These are phyloP conservation scores for Nasua narica DNA, from an alignment of 2,797 vertebrate genomes.

Conservation along the genomic window DNA sequence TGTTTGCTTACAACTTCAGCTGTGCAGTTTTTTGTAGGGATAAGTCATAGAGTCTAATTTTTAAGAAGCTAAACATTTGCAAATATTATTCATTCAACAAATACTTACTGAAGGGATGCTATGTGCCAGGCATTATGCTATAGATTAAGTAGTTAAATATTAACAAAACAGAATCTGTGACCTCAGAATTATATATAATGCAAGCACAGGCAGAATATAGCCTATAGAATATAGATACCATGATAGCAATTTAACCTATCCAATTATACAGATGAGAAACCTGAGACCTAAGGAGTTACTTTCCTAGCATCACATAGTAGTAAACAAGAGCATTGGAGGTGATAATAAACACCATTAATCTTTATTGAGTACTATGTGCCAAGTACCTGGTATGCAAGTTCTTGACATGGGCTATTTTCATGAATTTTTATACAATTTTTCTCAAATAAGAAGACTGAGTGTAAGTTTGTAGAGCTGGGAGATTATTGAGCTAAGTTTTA, in stretches of 20 bases:
- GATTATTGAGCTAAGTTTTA: neutral
- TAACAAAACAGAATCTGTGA: neutral
- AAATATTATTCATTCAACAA: conserved; percentile 27
- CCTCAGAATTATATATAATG: neutral
- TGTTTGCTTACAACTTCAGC: neutral
- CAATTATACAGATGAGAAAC: neutral
- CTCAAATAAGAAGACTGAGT: neutral
- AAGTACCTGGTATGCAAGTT: neutral
- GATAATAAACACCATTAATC: neutral
- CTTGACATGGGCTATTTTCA: neutral
- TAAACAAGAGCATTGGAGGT: neutral
- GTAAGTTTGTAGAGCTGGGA: neutral
- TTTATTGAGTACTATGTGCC: neutral
- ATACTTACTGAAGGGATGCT: neutral
- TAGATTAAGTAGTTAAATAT: neutral
- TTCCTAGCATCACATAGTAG: neutral
- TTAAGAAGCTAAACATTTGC: neutral
- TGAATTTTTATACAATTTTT: neutral
- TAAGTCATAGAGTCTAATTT: neutral
- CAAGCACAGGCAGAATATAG: neutral
- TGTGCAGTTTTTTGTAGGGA: neutral
- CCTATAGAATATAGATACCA: neutral
- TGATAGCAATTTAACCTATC: neutral
- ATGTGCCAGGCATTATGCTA: neutral
- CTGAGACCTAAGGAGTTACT: neutral